These are phyloP conservation scores for Tenthredo distinguenda DNA, from an alignment of 2,888 invertebrate species.

Conservation along the genomic window DNA sequence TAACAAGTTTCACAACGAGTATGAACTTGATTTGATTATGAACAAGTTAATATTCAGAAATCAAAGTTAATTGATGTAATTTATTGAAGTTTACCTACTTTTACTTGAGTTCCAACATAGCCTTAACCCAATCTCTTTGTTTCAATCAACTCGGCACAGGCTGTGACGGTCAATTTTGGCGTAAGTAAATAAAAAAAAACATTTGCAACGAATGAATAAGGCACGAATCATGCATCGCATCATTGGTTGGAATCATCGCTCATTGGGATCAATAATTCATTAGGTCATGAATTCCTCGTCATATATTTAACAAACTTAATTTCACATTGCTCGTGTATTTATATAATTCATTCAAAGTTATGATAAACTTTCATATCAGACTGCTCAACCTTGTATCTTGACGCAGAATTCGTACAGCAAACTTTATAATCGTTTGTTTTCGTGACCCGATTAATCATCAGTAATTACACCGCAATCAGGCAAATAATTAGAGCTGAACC, in stretches of 20 bases:
- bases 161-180: conserved; percentile 72
- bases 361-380: conserved; percentile 1
- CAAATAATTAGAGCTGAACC: conserved; percentile 3
- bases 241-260: conserved; percentile 21
- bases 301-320: not conserved
- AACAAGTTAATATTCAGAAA: conserved; percentile 14
- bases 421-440: not conserved
- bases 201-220: conserved; percentile 23
- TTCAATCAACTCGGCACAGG: conserved; percentile 59
- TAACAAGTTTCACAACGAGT: conserved; percentile 3
- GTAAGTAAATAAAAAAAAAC: conserved; percentile 66
- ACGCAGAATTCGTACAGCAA: not conserved
- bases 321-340: not conserved
- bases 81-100: not conserved
- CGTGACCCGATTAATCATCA: conserved; percentile 3
- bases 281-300: not conserved
- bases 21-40: not conserved
- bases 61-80: not conserved
- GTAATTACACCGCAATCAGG: not conserved
- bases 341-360: conserved; percentile 13
- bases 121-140: conserved; percentile 14
- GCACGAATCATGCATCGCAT: conserved; percentile 41
- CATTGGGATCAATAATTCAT: not conserved
- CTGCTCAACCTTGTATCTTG: conserved; percentile 14
- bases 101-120: not conserved